Percentiles rank a stretch among this genome's conserved stretches.
Evolutionary conservation across 2,888 invertebrate genomes (phyloP).

Genomic region (Diploptera punctata): DNA sequence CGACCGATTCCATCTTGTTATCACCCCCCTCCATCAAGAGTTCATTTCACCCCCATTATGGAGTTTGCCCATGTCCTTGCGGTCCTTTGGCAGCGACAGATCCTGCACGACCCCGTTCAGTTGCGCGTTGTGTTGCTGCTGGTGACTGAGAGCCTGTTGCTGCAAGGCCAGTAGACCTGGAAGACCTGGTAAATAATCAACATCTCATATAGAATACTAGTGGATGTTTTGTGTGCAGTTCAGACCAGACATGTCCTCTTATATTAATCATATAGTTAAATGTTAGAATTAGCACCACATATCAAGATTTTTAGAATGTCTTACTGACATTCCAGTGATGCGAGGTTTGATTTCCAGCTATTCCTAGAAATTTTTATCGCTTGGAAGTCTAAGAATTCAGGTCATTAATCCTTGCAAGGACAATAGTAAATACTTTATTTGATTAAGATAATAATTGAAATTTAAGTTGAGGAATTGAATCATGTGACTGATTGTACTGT

Average conservation of each 20-base stretch:
- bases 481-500: too few species aligned
- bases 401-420: too few species aligned
- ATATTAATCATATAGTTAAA: too few species aligned
- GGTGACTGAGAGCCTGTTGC: conserved; percentile 61
- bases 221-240: not conserved
- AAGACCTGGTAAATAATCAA: conserved; percentile 37
- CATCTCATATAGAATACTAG: conserved; percentile 9
- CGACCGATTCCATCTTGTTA: conserved; percentile 64
- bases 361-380: too few species aligned
- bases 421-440: too few species aligned
- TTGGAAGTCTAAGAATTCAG: too few species aligned
- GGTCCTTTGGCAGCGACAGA: conserved; percentile 77
- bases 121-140: conserved; percentile 52
- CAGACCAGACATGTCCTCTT: not conserved
- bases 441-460: too few species aligned
- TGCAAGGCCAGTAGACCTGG: conserved; percentile 75
- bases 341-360: too few species aligned
- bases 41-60: conserved; percentile 47
- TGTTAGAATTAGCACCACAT: too few species aligned
- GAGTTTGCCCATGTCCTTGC: conserved; percentile 45
- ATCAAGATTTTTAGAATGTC: too few species aligned
- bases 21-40: conserved; percentile 33
- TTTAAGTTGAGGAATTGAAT: too few species aligned
- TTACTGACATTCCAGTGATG: too few species aligned
- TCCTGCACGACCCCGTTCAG: conserved; percentile 76